Percentiles rank a stretch among this genome's conserved stretches.
phyloP scores from a whole-genome alignment of 2,888 invertebrate species.

The Nemotelus nigrinus region DNA sequence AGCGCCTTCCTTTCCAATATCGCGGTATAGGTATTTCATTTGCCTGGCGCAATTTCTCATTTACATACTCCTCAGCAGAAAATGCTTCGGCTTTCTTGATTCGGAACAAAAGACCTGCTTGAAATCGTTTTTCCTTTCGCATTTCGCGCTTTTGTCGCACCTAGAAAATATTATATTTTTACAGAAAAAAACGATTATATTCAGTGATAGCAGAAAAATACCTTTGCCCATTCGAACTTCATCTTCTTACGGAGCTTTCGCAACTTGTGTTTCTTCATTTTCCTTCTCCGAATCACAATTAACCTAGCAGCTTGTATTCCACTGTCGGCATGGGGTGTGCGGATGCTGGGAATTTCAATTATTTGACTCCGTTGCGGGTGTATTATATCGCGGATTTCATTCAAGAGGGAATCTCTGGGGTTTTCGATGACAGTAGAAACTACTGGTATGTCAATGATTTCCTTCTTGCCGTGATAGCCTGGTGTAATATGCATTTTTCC shows the following conservation, averaged over 20 bases:
- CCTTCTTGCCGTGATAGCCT: neutral
- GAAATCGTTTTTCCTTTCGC: conserved; percentile 81
- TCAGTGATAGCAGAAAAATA: conserved; percentile 52
- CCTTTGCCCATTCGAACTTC: conserved; percentile 80
- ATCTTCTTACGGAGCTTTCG: conserved; percentile 82
- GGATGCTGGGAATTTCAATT: conserved; percentile 20
- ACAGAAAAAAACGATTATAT: neutral
- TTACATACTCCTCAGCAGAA: conserved; percentile 78
- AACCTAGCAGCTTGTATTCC: conserved; percentile 72
- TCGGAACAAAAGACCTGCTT: conserved; percentile 74
- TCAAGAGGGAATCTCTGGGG: conserved; percentile 56
- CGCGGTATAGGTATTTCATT: conserved; percentile 71
- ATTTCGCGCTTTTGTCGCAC: conserved; percentile 75
- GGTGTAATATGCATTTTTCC: conserved; percentile 2
- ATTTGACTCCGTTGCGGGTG: conserved; percentile 1
- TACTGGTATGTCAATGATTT: conserved; percentile 34
- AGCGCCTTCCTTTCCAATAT: conserved; percentile 69
- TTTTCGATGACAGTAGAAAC: conserved; percentile 55
- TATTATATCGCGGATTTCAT: conserved; percentile 59
- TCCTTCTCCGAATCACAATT: conserved; percentile 80
- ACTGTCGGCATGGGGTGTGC: neutral
- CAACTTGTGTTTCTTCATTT: conserved; percentile 89
- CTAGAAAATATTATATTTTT: conserved; percentile 61
- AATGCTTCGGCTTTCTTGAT: conserved; percentile 80
- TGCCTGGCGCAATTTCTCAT: conserved; percentile 70